Conservation (phyloP, 2,888 invertebrate species). For the Abrostola triplasia region DNA sequence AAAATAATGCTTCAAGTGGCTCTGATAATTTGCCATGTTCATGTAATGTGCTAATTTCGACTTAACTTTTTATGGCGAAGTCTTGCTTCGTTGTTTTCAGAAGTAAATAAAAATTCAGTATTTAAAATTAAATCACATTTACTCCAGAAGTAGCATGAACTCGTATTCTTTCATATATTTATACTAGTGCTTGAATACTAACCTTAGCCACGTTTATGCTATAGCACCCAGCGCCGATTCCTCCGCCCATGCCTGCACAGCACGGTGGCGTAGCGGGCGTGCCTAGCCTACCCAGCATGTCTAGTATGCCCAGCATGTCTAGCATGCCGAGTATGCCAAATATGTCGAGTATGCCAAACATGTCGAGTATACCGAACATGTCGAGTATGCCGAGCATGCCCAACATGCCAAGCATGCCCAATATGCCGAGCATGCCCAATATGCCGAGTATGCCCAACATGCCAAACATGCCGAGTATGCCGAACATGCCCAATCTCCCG, state of each 20-base stretch:
- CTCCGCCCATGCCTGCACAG: constrained; percentile 82
- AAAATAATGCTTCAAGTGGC: no score
- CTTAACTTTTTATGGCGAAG: no score
- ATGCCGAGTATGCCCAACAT: neutral
- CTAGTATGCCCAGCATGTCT: neutral
- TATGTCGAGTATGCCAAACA: neutral
- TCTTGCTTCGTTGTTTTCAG: no score
- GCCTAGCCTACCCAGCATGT: neutral
- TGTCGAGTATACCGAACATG: neutral
- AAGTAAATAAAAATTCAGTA: no score
- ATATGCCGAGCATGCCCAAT: neutral
- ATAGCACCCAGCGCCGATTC: constrained; percentile 84
- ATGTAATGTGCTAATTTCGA: no score
- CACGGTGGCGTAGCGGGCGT: constrained; percentile 28
- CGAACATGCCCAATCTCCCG: constrained; percentile 1
- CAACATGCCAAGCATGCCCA: neutral
- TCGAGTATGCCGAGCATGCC: constrained; percentile 2
- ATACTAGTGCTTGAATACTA: neutral
- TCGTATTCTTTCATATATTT: no score
- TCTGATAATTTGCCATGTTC: no score
- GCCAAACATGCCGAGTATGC: neutral
- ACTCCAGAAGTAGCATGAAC: no score
- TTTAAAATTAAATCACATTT: no score
- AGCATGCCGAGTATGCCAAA: neutral
- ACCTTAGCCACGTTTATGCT: neutral